A percentile compares a stretch with the other conserved stretches of the same genome.
phyloP scores from a whole-genome alignment of 2,113 vertebrate species.

The Antidorcas marsupialis region DNA sequence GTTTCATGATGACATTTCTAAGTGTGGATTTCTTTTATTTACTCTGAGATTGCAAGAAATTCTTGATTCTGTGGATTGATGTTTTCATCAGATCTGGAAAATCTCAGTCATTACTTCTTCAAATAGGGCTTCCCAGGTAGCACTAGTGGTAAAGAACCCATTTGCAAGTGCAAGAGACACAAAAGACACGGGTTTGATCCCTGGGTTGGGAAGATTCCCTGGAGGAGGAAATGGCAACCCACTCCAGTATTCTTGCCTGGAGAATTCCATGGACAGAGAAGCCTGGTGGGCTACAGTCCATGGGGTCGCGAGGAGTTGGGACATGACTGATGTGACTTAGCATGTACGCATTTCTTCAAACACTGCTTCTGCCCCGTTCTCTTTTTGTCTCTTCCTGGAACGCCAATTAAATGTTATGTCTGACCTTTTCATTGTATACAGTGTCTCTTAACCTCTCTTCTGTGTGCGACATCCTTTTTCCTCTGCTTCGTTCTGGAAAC shows the following conservation, averaged over 20 bases:
- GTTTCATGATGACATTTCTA: not conserved
- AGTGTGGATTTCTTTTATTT: slow-evolving; percentile 28
- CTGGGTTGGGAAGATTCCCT: not conserved
- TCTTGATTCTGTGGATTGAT: slow-evolving; percentile 3
- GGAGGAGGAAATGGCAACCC: not conserved
- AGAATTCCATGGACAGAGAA: not conserved
- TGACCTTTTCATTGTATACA: not conserved
- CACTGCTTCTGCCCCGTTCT: not conserved
- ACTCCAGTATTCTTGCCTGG: not conserved
- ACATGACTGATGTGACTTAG: not conserved
- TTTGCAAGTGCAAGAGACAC: not conserved
- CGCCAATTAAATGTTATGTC: not conserved
- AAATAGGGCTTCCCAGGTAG: not conserved
- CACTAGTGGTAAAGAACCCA: not conserved
- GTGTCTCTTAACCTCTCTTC: not conserved
- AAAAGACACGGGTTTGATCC: not conserved
- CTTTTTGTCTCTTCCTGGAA: not conserved
- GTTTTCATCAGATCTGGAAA: slow-evolving; percentile 8
- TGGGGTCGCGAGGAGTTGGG: not conserved
- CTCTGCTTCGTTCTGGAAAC: not conserved
- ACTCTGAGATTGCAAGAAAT: not conserved
- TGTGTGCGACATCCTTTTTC: not conserved
- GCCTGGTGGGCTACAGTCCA: not conserved
- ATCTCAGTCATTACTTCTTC: not conserved
- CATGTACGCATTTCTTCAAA: not conserved